Evolutionary conservation across 1,140 invertebrate species (phyloP).

Genomic region (Philotrypesis tridentata): DNA sequence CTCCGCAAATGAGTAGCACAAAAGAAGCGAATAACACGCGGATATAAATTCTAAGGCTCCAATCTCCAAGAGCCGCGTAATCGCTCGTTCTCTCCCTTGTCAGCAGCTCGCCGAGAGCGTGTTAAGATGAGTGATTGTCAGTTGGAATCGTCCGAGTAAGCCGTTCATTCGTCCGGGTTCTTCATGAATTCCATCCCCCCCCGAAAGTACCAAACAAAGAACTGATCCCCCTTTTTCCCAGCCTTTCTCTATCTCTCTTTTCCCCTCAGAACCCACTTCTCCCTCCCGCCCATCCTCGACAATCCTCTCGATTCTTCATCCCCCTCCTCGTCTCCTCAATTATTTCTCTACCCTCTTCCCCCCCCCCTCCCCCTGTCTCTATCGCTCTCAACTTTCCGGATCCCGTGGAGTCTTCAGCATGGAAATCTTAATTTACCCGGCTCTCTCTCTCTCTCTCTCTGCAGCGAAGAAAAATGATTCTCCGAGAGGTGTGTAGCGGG

Average conservation of each 20-base stretch:
- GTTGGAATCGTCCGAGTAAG: not conserved
- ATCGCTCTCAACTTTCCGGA: not conserved
- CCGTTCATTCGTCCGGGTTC: not conserved
- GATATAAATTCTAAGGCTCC: no score
- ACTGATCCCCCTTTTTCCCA: not conserved
- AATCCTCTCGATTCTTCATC: not conserved
- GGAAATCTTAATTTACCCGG: not conserved
- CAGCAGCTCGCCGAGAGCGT: not conserved
- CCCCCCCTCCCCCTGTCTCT: not conserved
- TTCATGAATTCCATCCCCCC: not conserved
- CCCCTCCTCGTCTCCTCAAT: not conserved
- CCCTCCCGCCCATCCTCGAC: no score
- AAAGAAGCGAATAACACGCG: no score
- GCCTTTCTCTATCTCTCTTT: not conserved
- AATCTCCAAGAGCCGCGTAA: not conserved
- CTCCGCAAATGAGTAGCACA: no score
- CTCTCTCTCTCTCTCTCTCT: no score
- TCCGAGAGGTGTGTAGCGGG: not conserved
- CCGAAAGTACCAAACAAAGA: not conserved
- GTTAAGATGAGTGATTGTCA: conserved; percentile 23
- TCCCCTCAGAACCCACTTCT: not conserved
- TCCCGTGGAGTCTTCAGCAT: not conserved
- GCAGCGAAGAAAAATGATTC: conserved; percentile 9
- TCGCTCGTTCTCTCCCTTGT: not conserved
- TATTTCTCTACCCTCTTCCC: not conserved